Evolutionary conservation across 2,888 invertebrate species (phyloP), one percentile per base, ranked within the genome.

Genomic region (Vandiemenella viatica): DNA sequence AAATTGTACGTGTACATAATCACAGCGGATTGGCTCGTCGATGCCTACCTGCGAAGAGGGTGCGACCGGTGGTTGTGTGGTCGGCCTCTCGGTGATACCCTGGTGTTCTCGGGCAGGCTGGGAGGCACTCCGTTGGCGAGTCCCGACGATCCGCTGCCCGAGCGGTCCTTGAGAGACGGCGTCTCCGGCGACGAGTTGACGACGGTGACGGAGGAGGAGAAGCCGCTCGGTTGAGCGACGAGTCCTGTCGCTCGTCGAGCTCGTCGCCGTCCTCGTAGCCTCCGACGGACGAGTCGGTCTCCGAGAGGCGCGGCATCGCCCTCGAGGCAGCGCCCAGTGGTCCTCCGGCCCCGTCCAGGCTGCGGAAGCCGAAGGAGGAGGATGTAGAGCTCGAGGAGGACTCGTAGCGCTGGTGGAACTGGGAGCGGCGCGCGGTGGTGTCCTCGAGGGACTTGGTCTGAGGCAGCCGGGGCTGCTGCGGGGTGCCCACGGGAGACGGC

Each of bases 301-400:
- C 58, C 1, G 55, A 55, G 32, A 59, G 51, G n/a, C 57, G 37
- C 56, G 74, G 66, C 74, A 74, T 60, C 57, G 72, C 63, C 60
- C 69, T 54, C 65, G 61, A 46, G 60, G 69, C 54, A n/a, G n/a
- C 32, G 10, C 32, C 32, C 65, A 60, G 44, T 61, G 67, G 59
- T 60, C 67, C 62, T 57, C 72, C 57, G 61, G 71, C 69, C 55
- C 76, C 74, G 54, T 79, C 79, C 52, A 79, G 68, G 58, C 79
- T 79, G 42, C 79, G 65, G 59, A 79, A 79, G 5, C 79, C 76
- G 62, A 77, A 72, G 23, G 73, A 73, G 7, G 75, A 74, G 1
- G 72, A 71, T 0, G 73, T 73, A 0, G 74, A 74, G 1, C 74
- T 73, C 3, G 53, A 53, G 6, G 53, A 53, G 5, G 53, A 53